Evolutionary conservation across 2,113 vertebrate genomes (phyloP).

Genomic region (Accipiter cooperii): DNA sequence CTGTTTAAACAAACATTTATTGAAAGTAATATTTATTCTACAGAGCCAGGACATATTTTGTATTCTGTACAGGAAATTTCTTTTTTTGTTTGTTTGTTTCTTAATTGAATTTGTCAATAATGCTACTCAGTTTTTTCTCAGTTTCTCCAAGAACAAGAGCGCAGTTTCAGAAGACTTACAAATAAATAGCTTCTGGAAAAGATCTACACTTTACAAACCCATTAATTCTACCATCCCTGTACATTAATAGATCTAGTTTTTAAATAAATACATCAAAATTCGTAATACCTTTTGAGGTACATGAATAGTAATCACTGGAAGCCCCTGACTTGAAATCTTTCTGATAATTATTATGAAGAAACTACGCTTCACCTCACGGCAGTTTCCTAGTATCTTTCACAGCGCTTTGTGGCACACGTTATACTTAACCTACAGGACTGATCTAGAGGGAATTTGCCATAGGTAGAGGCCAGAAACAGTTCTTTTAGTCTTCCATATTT

Average conservation of each 20-base stretch:
- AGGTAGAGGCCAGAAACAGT: background rate
- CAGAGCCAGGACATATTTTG: background rate
- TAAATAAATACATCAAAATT: background rate
- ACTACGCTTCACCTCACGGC: background rate
- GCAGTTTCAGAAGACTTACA: background rate
- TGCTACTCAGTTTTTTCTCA: background rate
- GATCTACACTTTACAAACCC: background rate
- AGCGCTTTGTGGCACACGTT: rapidly evolving
- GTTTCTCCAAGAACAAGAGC: background rate
- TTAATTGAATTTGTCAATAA: background rate
- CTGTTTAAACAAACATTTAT: background rate
- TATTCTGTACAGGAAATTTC: background rate
- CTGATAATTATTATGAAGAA: background rate
- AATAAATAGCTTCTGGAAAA: background rate
- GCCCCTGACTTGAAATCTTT: background rate
- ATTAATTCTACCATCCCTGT: background rate
- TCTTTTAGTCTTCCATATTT: background rate
- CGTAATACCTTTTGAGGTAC: background rate
- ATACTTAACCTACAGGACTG: background rate
- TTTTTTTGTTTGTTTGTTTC: background rate
- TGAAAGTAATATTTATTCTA: background rate
- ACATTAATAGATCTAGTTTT: background rate
- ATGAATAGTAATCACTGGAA: background rate
- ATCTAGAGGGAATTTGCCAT: background rate
- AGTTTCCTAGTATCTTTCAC: background rate